Base-by-base conservation (phyloP, 2,113 vertebrate genomes). In the Gymnorhina tibicen region DNA sequence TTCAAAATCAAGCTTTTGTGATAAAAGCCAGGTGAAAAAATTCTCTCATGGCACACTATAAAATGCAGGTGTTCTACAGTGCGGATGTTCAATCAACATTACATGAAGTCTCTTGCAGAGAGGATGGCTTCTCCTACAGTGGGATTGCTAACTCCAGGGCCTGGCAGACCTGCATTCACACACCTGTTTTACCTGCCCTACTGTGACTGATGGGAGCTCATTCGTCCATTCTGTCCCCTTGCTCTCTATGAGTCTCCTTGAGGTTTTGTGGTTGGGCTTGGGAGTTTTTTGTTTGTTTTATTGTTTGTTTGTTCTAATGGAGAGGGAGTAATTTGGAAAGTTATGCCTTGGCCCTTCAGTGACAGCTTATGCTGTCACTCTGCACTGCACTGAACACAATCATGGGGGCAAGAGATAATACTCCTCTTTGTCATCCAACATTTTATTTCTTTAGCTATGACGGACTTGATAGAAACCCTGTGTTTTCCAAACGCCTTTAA, bases 1-100 rank as follows among this genome's bases (percentile, higher is more conserved):
- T 92, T 94, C 66, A 87, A 94, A 97, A 95, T 91, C 77, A 95
- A 92, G 84, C 49, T 89, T 94, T 95, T 22, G 24, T 92, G 56
- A 64, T 82, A 73, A 90, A 91, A 93, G 12, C 33, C 52, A 73
- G 56, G 56, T 89, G 60, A 94, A 92, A 92, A 72, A 84, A 59
- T 44, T 85, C 52, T 39, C 27, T 87, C 84, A 27, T 19, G 22
- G 53, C 46, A 46, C 46, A n/a, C 20, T 73, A 12, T 44, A 76
- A 93, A 91, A 89, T 60, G 62, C 28, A 91, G 56, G 49, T 68
- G 58, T 56, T 92, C 63, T 60, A n/a, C 47, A 66, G 28, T 9
- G 26, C 9, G 16, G 56, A 41, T 21, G 12, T 79, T 95, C 77
- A 82, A 82, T 95, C 74, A 92, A 17, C 35, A 35, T 53, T 63